A percentile compares a stretch with the other conserved stretches of the same genome.
These are phyloP conservation scores for Poecilia gillii DNA, from an alignment of 2,797 vertebrate species.

Conservation along the genomic window DNA sequence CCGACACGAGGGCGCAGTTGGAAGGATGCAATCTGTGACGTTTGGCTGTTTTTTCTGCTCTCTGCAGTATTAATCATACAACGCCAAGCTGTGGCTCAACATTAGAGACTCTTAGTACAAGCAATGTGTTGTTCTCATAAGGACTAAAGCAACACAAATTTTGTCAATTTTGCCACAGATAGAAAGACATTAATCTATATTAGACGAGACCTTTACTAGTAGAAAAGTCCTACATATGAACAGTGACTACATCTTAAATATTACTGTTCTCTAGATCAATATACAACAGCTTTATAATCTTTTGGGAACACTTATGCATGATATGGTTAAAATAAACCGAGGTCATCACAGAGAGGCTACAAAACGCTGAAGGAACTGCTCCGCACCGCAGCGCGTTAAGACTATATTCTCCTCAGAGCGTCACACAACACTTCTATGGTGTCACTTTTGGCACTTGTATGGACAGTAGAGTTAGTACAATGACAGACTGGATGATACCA, in stretches of 20 bases:
- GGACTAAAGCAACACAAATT: constrained; percentile 71
- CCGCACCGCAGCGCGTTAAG: constrained; percentile 66
- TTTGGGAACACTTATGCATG: constrained; percentile 66
- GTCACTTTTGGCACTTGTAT: constrained; percentile 80
- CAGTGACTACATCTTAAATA: constrained; percentile 80
- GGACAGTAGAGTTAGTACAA: constrained; percentile 72
- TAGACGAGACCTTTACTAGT: constrained; percentile 70
- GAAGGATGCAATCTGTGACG: constrained; percentile 62
- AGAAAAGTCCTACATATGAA: constrained; percentile 78
- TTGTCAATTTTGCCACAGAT: constrained; percentile 60
- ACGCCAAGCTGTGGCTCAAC: constrained; percentile 58
- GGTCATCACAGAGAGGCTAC: constrained; percentile 78
- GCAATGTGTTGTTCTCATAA: constrained; percentile 58
- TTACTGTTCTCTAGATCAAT: constrained; percentile 73
- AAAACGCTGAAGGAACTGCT: constrained; percentile 71
- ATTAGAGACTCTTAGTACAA: constrained; percentile 58
- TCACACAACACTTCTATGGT: constrained; percentile 74
- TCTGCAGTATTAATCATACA: constrained; percentile 50
- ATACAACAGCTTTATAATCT: constrained; percentile 75
- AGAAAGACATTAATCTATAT: constrained; percentile 67
- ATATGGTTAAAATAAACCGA: constrained; percentile 64
- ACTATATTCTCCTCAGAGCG: constrained; percentile 62
- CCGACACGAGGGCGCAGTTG: constrained; percentile 67
- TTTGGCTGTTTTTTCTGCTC: constrained; percentile 49
- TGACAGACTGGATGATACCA: constrained; percentile 58